Percentiles rank a stretch among this genome's conserved stretches.
phyloP scores from a whole-genome alignment of 2,797 vertebrate species.

The Protosalanx chinensis region DNA sequence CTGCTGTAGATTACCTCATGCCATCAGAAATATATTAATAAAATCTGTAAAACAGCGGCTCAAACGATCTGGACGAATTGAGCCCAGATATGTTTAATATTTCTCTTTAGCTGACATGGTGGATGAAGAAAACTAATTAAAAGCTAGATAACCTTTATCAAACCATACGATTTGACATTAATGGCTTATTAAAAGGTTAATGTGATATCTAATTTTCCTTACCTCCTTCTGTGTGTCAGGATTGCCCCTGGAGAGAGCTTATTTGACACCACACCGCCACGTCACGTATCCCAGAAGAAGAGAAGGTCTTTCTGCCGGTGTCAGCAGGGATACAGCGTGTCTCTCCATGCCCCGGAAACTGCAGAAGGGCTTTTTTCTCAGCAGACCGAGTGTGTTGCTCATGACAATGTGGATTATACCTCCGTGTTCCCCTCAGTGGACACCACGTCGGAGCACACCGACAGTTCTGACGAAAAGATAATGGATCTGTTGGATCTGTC shows the following conservation, averaged over 20 bases:
- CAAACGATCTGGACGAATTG: too few species aligned
- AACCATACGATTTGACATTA: constrained; percentile 32
- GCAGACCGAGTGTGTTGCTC: constrained; percentile 57
- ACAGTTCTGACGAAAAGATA: constrained; percentile 47
- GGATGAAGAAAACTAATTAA: background rate
- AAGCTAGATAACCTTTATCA: constrained; percentile 43
- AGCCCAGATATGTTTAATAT: constrained; percentile 12
- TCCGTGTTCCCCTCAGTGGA: constrained; percentile 75
- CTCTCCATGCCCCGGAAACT: constrained; percentile 26
- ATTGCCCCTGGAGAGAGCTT: constrained; percentile 75
- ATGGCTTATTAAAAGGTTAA: constrained; percentile 43
- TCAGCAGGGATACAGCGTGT: constrained; percentile 47
- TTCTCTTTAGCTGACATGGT: background rate
- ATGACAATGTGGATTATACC: constrained; percentile 71
- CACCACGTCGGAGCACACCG: constrained; percentile 70
- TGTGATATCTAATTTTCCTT: constrained; percentile 31
- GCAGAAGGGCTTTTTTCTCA: constrained; percentile 35
- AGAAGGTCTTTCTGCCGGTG: constrained; percentile 70
- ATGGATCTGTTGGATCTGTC: constrained; percentile 36
- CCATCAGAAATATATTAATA: too few species aligned
- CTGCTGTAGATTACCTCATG: background rate
- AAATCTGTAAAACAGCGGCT: too few species aligned
- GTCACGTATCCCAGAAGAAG: constrained; percentile 37
- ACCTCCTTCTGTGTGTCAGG: constrained; percentile 55
- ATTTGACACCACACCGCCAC: constrained; percentile 70